Evolutionary conservation across 2,888 invertebrate species (phyloP), one percentile per base, ranked within the genome.

Genomic region (Nemapogon koenigi): DNA sequence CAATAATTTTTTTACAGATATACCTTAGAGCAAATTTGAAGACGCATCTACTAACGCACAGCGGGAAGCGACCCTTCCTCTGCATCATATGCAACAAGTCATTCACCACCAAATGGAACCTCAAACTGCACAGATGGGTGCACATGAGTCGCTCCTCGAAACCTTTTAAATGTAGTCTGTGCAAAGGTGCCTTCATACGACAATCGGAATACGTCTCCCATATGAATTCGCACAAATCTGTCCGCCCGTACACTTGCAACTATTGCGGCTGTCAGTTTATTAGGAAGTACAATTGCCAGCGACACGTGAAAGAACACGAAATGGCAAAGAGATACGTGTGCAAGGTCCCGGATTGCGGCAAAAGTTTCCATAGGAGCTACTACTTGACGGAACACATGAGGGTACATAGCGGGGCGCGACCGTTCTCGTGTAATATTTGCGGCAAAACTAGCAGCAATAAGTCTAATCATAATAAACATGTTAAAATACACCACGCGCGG

Each of bases 261-360:
- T 88, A 90, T 62, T 94, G 94, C 68, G 94, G 94, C 28, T 89
- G 91, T 43, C 89, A 91, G 67, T 94, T 94, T 66, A 91, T 91
- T 43, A 81, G 92, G 42, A 93, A 93, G 61, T 91, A 90, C 64
- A 94, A 94, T 67, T 92, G 93, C 59, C 85, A 90, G 57, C 81
- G 93, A 28, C 94, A 94, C 63, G 88, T 92, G 4, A 45, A 69
- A 30, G 93, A 94, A 53, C 94, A 94, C 67, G 90, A 90, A 53
- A 87, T 84, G 52, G 87, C 84, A 37, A 91, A 92, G 63, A 85
- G 86, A 52, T 90, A 86, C 57, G 86, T 84, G 41, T 93, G 92
- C 62, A 82, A 83, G 44, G 82, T 84, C 16, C 79, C 82, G 14
- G 84, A 87, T 48, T 94, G 93, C 65, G 88, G 87, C 46, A 93